Conservation (phyloP, 53 echinoderm and acorn worm species). For the Holothuria leucospilota region DNA sequence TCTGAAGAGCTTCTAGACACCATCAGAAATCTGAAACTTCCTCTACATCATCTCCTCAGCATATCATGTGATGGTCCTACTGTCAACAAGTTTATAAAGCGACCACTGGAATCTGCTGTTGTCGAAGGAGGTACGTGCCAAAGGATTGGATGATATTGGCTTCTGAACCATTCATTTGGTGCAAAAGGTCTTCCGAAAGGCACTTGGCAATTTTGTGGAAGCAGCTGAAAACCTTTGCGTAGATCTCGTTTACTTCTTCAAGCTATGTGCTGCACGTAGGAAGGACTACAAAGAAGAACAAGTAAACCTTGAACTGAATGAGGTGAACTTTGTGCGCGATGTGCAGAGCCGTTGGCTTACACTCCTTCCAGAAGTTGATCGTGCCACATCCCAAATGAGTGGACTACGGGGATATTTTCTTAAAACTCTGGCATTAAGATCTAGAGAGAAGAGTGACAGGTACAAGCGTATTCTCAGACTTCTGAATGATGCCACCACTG, state of each 20-base stretch:
- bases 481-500: slow-evolving; percentile 4
- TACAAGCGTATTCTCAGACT: not conserved
- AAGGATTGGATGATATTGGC: not conserved
- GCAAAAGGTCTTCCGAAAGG: slow-evolving; percentile 11
- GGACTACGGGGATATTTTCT: too few species aligned
- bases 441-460: slow-evolving; percentile 29
- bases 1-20: too few species aligned
- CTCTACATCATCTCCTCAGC: not conserved
- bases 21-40: not conserved
- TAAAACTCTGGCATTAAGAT: too few species aligned
- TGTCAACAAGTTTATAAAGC: too few species aligned
- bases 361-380: slow-evolving; percentile 22
- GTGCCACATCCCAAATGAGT: not conserved
- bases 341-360: slow-evolving; percentile 32
- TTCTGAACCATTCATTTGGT: not conserved
- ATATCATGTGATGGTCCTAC: too few species aligned
- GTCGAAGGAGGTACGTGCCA: not conserved
- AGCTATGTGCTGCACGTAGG: not conserved
- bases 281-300: too few species aligned
- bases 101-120: not conserved
- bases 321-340: not conserved
- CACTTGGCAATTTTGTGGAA: too few species aligned
- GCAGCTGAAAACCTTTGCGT: slow-evolving; percentile 15
- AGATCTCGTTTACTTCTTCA: slow-evolving; percentile 34
- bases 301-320: too few species aligned